Base-by-base conservation (phyloP, 2,113 vertebrate species). In the Planiliza haematocheilus region DNA sequence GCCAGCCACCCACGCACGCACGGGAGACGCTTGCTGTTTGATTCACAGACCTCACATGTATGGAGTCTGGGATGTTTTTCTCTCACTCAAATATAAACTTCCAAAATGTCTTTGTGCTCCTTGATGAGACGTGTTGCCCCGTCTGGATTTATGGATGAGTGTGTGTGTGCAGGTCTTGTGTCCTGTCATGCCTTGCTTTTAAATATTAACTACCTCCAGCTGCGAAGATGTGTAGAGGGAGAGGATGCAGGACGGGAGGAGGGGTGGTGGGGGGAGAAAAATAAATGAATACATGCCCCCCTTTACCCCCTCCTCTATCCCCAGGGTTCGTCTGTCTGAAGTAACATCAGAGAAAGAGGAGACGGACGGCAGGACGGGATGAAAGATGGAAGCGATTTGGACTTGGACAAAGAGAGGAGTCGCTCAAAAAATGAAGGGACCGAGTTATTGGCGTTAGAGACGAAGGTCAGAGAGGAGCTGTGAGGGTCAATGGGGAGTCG, bases 131-230 rank as follows among this genome's bases (percentile, higher is more conserved):
- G 38, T 48, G 55, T n/a, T n/a, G 51, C 70, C 41, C n/a, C 51
- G 20, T 12, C 37, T 13, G 17, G 24, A 68, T 85, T 70, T 30
- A 36, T 48, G 24, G 39, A 48, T 7, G 66, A 41, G 62, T 48
- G 60, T 80, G 65, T 72, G 70, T 86, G 63, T 68, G 72, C 51
- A 64, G 79, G 85, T 77, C 83, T 61, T 39, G 87, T 82, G 87
- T 86, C 86, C 78, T 86, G 90, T 93, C 87, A 84, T 87, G 87
- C 74, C 87, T 89, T 76, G 65, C 81, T 86, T 91, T 92, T 91
- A 92, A 94, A 93, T 94, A 93, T 93, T 93, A 91, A 93, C 87
- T 48, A 91, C 72, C 88, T 91, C 91, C 87, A 88, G 85, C 93
- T 93, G 93, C 88, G 88, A 92, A 90, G 89, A 92, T 86, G 89